Evolutionary conservation across 2,888 invertebrate species (phyloP).

Genomic region (Helicoverpa assulta): DNA sequence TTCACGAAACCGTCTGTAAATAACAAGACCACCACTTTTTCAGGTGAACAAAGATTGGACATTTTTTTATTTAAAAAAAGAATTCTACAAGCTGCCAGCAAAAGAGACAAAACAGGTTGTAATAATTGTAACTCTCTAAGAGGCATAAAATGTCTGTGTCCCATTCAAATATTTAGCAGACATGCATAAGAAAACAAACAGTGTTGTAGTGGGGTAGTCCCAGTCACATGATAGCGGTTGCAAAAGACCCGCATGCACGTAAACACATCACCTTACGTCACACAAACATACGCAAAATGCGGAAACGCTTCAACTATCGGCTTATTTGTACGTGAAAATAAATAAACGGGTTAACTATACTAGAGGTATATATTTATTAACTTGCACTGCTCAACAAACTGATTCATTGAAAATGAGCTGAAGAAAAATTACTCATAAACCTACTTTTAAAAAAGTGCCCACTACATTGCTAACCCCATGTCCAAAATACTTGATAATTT

Average conservation of each 20-base stretch:
- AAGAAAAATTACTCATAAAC: too few relatives aligned
- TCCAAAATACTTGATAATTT: neutral
- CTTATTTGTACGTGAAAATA: slow-evolving; percentile 60
- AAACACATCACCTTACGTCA: slow-evolving; percentile 67
- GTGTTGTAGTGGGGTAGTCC: slow-evolving; percentile 19
- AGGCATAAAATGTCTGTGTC: neutral
- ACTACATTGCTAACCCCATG: neutral
- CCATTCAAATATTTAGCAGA: slow-evolving; percentile 10
- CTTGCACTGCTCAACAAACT: slow-evolving; percentile 10
- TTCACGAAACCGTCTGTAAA: neutral
- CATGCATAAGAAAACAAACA: slow-evolving; percentile 39
- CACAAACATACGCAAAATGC: slow-evolving; percentile 65
- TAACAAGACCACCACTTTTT: neutral
- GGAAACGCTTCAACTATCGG: slow-evolving; percentile 69
- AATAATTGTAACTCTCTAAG: too few relatives aligned
- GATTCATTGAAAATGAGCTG: too few relatives aligned
- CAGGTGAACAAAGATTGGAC: neutral
- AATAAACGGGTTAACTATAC: slow-evolving; percentile 52
- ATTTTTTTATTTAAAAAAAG: neutral
- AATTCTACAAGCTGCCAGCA: slow-evolving; percentile 14
- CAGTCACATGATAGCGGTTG: slow-evolving; percentile 33
- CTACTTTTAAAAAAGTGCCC: too few relatives aligned
- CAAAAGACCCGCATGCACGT: slow-evolving; percentile 70
- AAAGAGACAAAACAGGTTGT: neutral
- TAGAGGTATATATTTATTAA: too few relatives aligned